Percentiles rank a stretch among this genome's conserved stretches.
These are phyloP conservation scores for Tipula unca DNA, from an alignment of 2,888 invertebrate species.

Conservation along the genomic window DNA sequence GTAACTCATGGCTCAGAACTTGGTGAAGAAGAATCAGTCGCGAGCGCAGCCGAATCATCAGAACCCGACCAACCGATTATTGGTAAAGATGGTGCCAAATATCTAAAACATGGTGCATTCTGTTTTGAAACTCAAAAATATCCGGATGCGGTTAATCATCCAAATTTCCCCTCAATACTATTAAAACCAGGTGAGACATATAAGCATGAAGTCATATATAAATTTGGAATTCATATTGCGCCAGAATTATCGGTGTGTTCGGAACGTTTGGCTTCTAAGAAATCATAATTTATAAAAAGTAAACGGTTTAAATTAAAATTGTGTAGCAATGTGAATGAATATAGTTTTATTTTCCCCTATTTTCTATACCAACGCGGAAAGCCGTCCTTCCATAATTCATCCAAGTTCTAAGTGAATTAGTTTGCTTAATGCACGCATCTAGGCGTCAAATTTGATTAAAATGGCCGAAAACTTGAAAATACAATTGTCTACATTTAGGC, in stretches of 20 bases:
- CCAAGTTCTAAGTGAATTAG: no score
- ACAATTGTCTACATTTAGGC: no score
- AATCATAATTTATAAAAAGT: neutral
- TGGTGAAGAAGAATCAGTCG: neutral
- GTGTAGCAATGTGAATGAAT: no score
- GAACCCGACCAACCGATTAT: constrained; percentile 38
- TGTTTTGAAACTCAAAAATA: constrained; percentile 89
- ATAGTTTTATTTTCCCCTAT: no score
- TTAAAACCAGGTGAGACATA: constrained; percentile 65
- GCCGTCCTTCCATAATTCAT: no score
- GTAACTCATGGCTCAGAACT: neutral
- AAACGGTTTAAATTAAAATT: neutral
- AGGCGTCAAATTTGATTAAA: no score
- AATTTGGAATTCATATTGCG: constrained; percentile 50
- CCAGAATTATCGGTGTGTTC: neutral
- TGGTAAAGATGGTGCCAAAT: constrained; percentile 63
- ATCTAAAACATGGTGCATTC: constrained; percentile 70
- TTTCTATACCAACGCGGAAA: no score
- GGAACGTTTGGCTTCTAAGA: neutral
- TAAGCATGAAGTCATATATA: constrained; percentile 61
- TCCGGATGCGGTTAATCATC: constrained; percentile 82
- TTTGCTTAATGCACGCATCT: no score
- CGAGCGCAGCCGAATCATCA: neutral
- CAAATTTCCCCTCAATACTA: constrained; percentile 65
- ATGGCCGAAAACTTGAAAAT: no score